Percentiles rank a stretch among this genome's conserved stretches.
phyloP scores from a whole-genome alignment of 2,888 invertebrate species.

The Apotomis capreana region DNA sequence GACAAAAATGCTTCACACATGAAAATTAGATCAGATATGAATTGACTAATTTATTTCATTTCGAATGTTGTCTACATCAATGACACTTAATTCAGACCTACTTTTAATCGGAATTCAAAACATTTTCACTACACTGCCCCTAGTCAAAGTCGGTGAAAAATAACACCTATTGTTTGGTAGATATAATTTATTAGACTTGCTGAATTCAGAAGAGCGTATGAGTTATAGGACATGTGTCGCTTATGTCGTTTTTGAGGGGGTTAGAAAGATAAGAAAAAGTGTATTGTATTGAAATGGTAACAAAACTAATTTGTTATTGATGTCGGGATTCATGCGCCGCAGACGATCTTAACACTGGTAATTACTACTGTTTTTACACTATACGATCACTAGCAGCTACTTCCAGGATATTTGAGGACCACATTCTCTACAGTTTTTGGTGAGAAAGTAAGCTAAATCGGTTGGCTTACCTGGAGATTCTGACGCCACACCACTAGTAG shows the following conservation, averaged over 20 bases:
- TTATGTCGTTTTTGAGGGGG: slow-evolving; percentile 7
- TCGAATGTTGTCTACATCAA: background rate
- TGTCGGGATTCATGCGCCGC: slow-evolving; percentile 65
- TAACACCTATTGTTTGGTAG: slow-evolving; percentile 33
- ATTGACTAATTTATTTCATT: too few relatives aligned
- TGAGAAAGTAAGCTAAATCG: too few relatives aligned
- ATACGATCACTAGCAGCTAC: slow-evolving; percentile 46
- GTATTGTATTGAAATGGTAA: slow-evolving; percentile 57
- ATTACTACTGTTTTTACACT: slow-evolving; percentile 65
- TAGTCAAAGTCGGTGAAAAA: slow-evolving; percentile 24
- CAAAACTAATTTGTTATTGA: slow-evolving; percentile 79
- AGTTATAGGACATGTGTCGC: background rate
- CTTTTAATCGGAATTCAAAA: slow-evolving; percentile 27
- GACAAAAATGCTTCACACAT: too few relatives aligned
- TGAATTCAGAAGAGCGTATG: slow-evolving; percentile 2
- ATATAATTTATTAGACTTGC: slow-evolving; percentile 19
- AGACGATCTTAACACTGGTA: slow-evolving; percentile 71
- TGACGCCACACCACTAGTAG: too few relatives aligned
- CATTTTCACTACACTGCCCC: slow-evolving; percentile 23
- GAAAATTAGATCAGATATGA: too few relatives aligned
- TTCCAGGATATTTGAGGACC: too few relatives aligned
- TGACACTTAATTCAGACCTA: slow-evolving; percentile 5
- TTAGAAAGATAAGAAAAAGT: slow-evolving; percentile 31
- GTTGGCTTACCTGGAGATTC: too few relatives aligned
- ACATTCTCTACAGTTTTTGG: too few relatives aligned